Evolutionary conservation across 2,888 invertebrate genomes (phyloP).

Genomic region (Nomada ruficornis): DNA sequence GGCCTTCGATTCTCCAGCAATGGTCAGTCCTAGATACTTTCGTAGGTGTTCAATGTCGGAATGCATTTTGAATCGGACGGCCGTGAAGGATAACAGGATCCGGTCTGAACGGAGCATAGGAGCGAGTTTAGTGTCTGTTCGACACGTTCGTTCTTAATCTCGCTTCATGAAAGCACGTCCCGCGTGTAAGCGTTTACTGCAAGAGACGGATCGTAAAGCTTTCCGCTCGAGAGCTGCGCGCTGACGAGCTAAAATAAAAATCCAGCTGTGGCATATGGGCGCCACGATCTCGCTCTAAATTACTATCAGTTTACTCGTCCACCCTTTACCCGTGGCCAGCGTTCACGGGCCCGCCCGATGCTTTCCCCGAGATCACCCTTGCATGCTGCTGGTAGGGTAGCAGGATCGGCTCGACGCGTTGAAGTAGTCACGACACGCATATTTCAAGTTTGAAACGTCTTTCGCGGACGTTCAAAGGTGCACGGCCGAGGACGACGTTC

Average conservation of each 20-base stretch:
- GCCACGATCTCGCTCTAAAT: constrained; percentile 45
- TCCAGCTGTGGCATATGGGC: constrained; percentile 48
- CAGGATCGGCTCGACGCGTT: not conserved
- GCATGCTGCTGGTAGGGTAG: not conserved
- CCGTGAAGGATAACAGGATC: constrained; percentile 34
- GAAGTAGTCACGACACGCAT: not conserved
- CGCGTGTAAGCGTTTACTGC: constrained; percentile 2
- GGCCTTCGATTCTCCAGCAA: constrained; percentile 53
- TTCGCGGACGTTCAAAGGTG: not conserved
- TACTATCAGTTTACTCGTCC: constrained; percentile 53
- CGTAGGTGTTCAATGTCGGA: constrained; percentile 56
- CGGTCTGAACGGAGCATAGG: not conserved
- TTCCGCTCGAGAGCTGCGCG: constrained; percentile 19
- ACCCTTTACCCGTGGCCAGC: constrained; percentile 5
- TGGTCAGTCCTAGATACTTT: constrained; percentile 60
- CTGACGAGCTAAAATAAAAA: constrained; percentile 45
- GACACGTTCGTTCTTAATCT: not conserved
- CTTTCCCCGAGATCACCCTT: not conserved
- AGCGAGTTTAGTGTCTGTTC: not conserved
- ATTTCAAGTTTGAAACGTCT: constrained; percentile 9
- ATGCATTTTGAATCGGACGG: constrained; percentile 30
- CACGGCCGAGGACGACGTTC: constrained; percentile 10
- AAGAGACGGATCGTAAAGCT: constrained; percentile 40
- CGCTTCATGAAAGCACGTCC: not conserved
- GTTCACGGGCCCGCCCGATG: not conserved